Evolutionary conservation across 2,888 invertebrate genomes (phyloP).

Genomic region (Cyaniris semiargus): DNA sequence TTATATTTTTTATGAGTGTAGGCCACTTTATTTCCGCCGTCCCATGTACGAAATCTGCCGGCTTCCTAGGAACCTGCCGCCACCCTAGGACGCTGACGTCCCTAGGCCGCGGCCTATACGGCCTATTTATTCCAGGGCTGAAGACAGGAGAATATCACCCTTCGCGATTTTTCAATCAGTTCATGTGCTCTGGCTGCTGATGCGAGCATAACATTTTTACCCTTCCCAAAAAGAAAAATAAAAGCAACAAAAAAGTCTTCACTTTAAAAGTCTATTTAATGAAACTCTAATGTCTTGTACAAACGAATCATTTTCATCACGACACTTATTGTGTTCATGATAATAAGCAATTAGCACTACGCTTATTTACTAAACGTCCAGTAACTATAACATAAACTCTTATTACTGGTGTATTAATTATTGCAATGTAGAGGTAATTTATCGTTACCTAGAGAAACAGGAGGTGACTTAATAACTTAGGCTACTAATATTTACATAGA

Average conservation of each 20-base stretch:
- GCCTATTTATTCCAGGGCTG: too few species aligned
- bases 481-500: not conserved
- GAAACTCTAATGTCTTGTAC: not conserved
- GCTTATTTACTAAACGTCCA: conserved; percentile 2
- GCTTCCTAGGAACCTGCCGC: too few species aligned
- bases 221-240: not conserved
- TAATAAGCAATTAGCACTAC: not conserved
- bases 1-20: too few species aligned
- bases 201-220: too few species aligned
- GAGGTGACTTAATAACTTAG: not conserved
- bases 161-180: not conserved
- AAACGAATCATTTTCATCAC: not conserved
- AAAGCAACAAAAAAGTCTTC: not conserved
- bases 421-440: not conserved
- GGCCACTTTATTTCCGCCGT: too few species aligned
- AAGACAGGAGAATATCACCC: too few species aligned
- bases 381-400: not conserved
- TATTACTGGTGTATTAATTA: not conserved
- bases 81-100: too few species aligned
- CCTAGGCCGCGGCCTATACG: too few species aligned
- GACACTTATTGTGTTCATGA: not conserved
- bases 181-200: too few species aligned
- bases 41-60: too few species aligned
- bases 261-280: too few species aligned
- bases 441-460: not conserved